A percentile compares a stretch with the other conserved stretches of the same genome.
These are phyloP conservation scores for Choristoneura fumiferana DNA, from an alignment of 1,140 invertebrate species.

Conservation along the genomic window DNA sequence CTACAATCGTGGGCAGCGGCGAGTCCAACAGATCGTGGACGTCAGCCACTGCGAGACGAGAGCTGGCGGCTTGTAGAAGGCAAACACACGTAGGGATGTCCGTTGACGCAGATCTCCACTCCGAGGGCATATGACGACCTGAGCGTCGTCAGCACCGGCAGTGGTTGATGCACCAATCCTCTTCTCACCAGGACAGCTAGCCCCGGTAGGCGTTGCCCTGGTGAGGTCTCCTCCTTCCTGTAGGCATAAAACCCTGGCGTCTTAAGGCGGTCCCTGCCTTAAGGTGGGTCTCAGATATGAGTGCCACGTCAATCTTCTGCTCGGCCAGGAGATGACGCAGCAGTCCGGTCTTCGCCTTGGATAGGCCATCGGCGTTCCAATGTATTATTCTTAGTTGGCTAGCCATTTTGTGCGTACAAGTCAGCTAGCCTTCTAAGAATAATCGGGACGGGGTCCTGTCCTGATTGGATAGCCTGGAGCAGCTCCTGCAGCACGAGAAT, in stretches of 20 bases:
- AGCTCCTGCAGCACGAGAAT: neutral
- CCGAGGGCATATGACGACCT: neutral
- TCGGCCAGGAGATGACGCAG: constrained; percentile 18
- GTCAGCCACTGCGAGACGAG: too few relatives aligned
- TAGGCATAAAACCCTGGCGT: constrained; percentile 18
- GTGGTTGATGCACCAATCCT: neutral
- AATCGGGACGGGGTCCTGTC: neutral
- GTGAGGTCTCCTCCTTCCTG: constrained; percentile 21
- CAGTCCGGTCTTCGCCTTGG: neutral
- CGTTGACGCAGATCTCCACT: too few relatives aligned
- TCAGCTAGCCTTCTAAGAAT: neutral
- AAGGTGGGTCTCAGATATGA: constrained; percentile 12
- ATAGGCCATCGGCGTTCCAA: constrained; percentile 25
- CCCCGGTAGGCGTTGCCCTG: neutral
- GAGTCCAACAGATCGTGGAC: too few relatives aligned
- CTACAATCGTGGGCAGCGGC: too few relatives aligned
- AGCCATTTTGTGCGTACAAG: neutral
- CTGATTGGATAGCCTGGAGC: neutral
- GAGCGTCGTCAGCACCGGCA: neutral
- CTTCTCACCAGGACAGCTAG: constrained; percentile 20
- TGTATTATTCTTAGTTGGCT: neutral
- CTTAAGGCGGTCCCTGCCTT: neutral
- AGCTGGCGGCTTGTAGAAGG: too few relatives aligned
- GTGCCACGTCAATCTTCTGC: constrained; percentile 15
- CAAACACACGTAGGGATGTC: too few relatives aligned